Conservation (phyloP, 2,888 invertebrate species). For the Drosophila borealis region DNA sequence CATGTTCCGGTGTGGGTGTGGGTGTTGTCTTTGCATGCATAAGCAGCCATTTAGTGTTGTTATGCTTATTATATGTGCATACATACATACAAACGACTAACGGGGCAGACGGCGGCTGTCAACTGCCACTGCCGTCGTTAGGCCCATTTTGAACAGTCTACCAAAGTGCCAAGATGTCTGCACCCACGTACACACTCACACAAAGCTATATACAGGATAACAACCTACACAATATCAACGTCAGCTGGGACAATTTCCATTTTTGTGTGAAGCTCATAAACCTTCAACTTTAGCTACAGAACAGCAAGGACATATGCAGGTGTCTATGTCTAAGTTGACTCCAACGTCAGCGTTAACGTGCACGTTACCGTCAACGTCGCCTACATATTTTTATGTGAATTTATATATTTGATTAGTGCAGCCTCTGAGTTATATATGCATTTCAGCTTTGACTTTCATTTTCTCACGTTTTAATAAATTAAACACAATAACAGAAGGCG, state of each 20-base stretch:
- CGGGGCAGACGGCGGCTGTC: constrained; percentile 49
- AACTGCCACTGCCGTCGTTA: constrained; percentile 63
- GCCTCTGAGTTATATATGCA: constrained; percentile 72
- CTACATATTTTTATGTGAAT: constrained; percentile 75
- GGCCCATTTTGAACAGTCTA: constrained; percentile 75
- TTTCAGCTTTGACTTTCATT: constrained; percentile 59
- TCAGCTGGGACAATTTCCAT: constrained; percentile 74
- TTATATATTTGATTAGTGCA: constrained; percentile 80
- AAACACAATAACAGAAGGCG: constrained; percentile 29
- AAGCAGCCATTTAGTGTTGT: constrained; percentile 79
- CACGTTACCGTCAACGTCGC: constrained; percentile 22
- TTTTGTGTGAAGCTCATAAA: constrained; percentile 78
- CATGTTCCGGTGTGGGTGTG: constrained; percentile 8
- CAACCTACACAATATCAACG: constrained; percentile 31
- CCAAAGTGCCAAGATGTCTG: constrained; percentile 68
- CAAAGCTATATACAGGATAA: constrained; percentile 3
- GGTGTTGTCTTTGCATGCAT: constrained; percentile 71
- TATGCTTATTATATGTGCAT: constrained; percentile 72
- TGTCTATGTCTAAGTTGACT: constrained; percentile 51
- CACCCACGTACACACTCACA: constrained; percentile 16
- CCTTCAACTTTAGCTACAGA: constrained; percentile 71
- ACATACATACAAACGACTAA: constrained; percentile 30
- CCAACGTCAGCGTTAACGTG: constrained; percentile 11
- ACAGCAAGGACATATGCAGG: constrained; percentile 71
- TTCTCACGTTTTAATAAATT: constrained; percentile 63